Conservation (phyloP, 2,113 vertebrate genomes). For the Hystrix brachyura region DNA sequence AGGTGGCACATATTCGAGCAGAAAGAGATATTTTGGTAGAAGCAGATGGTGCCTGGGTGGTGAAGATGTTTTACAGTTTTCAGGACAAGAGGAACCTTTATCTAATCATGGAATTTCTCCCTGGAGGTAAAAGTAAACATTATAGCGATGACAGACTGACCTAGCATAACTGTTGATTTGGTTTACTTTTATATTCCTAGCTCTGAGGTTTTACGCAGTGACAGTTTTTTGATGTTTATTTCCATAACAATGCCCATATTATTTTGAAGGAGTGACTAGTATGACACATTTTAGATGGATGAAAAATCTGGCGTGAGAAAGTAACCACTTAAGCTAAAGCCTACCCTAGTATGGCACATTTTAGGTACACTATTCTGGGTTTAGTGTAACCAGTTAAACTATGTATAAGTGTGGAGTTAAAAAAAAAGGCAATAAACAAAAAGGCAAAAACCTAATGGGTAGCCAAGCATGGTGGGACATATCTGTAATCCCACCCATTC, state of each 20-base stretch:
- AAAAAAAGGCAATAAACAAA: background rate
- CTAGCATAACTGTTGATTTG: background rate
- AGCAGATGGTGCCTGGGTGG: conserved; percentile 98
- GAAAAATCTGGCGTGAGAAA: too few species aligned
- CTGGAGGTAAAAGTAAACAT: conserved; percentile 92
- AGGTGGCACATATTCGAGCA: conserved; percentile 98
- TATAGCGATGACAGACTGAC: background rate
- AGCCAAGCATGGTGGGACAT: background rate
- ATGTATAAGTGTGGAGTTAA: background rate
- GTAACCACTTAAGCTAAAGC: too few species aligned
- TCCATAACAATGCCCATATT: background rate
- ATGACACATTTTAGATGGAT: conserved; percentile 3
- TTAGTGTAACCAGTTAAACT: background rate
- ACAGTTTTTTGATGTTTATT: conserved; percentile 4
- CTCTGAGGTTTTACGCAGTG: background rate
- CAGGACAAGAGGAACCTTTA: conserved; percentile 99
- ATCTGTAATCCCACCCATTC: background rate
- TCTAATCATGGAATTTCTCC: conserved; percentile 99
- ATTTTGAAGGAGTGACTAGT: conserved; percentile 48
- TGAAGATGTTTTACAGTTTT: conserved; percentile 99
- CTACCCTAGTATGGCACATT: conserved; percentile 11
- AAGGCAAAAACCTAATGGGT: background rate
- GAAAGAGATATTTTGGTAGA: conserved; percentile 99
- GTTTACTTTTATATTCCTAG: background rate
- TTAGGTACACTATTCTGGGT: background rate